Evolutionary conservation across 1,140 invertebrate genomes (phyloP).

Genomic region (Drosophila subobscura): DNA sequence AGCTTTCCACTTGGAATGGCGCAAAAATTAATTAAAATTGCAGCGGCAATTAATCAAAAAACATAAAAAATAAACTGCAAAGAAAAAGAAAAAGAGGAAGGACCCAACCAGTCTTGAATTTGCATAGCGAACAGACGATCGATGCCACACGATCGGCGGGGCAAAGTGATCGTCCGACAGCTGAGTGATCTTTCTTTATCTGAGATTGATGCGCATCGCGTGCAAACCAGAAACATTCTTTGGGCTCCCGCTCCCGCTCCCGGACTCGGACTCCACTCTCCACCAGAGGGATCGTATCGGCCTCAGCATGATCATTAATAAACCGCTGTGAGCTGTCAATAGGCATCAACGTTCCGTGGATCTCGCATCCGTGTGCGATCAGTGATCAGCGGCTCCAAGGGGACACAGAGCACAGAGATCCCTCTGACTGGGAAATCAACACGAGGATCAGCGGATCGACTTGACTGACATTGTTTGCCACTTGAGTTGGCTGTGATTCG

Average conservation of each 20-base stretch:
- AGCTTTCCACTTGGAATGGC: too few relatives aligned
- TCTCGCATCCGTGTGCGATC: conserved; percentile 34
- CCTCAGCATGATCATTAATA: conserved; percentile 82
- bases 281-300: conserved; percentile 20
- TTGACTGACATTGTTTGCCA: conserved; percentile 72
- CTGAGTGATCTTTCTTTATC: conserved; percentile 76
- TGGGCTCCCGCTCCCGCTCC: neutral
- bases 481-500: conserved; percentile 61
- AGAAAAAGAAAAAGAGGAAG: conserved; percentile 4
- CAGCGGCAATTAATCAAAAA: conserved; percentile 51
- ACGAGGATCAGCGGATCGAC: conserved; percentile 44
- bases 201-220: conserved; percentile 77
- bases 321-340: conserved; percentile 83
- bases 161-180: conserved; percentile 57
- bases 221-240: conserved; percentile 41
- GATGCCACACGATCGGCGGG: conserved; percentile 22
- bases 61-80: conserved; percentile 5
- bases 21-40: conserved; percentile 55
- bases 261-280: too few relatives aligned
- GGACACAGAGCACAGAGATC: conserved; percentile 2
- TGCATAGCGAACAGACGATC: conserved; percentile 39
- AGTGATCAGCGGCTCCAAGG: conserved; percentile 18
- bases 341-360: conserved; percentile 71
- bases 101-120: conserved; percentile 24
- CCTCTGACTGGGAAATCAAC: conserved; percentile 41